These are phyloP conservation scores for Oplegnathus fasciatus DNA, from an alignment of 2,113 vertebrate species.

Conservation along the genomic window DNA sequence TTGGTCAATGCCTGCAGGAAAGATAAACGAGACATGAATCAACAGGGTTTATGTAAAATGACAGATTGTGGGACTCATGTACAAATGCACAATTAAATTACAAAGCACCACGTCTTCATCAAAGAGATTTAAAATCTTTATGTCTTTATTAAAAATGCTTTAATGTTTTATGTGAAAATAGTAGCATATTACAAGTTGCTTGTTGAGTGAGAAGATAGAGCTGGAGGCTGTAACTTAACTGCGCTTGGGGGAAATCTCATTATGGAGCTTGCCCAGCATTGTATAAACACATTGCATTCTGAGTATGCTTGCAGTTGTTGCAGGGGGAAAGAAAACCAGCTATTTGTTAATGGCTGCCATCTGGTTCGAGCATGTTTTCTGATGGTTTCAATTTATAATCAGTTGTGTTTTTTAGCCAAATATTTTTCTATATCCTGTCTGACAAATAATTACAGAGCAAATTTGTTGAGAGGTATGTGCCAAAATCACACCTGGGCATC, in stretches of 20 bases:
- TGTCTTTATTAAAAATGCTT: constrained; percentile 47
- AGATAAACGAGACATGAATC: constrained; percentile 16
- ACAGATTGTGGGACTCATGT: not conserved
- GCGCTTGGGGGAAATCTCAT: constrained; percentile 68
- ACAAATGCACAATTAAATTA: not conserved
- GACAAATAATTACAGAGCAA: constrained; percentile 80
- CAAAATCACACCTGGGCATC: constrained; percentile 72
- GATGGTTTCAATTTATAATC: constrained; percentile 78
- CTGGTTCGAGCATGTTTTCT: constrained; percentile 76
- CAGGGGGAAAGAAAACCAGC: constrained; percentile 58
- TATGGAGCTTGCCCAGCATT: constrained; percentile 66
- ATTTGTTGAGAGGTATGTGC: constrained; percentile 62
- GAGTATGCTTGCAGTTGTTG: constrained; percentile 67
- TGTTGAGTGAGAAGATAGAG: constrained; percentile 44
- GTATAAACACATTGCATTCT: constrained; percentile 74
- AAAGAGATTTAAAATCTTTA: constrained; percentile 16
- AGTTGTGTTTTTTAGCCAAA: constrained; percentile 70
- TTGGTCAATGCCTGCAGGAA: constrained; percentile 93
- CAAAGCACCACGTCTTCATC: constrained; percentile 6
- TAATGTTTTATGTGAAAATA: constrained; percentile 42
- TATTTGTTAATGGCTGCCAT: constrained; percentile 80
- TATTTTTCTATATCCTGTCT: constrained; percentile 75
- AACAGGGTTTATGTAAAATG: constrained; percentile 13
- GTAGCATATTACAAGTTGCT: constrained; percentile 16
- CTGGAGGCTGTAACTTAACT: constrained; percentile 48